A percentile compares a stretch with the other conserved stretches of the same genome.
Conservation (phyloP, 2,888 invertebrate species). For the Ganaspis brasiliensis region DNA sequence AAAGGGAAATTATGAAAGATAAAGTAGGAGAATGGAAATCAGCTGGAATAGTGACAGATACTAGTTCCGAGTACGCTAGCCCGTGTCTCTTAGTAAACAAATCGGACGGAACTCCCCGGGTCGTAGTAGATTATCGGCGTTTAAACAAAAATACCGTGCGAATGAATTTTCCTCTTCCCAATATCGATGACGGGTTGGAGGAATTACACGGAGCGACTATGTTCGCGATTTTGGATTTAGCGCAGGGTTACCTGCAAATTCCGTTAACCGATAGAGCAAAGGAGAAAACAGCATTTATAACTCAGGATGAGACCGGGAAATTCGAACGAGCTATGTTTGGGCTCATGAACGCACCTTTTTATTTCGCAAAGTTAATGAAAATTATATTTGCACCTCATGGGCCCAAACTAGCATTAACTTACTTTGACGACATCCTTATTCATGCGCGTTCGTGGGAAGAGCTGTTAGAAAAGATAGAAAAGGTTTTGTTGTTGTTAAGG, state of each 20-base stretch:
- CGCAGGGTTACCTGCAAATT: conserved; percentile 59
- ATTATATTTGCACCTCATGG: conserved; percentile 58
- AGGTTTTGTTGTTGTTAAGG: conserved; percentile 61
- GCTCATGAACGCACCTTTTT: conserved; percentile 65
- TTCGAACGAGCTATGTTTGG: conserved; percentile 68
- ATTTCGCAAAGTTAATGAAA: conserved; percentile 64
- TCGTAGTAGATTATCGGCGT: conserved; percentile 60
- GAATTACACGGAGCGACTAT: conserved; percentile 48
- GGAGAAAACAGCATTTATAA: conserved; percentile 60
- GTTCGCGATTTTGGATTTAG: conserved; percentile 49
- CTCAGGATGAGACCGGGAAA: conserved; percentile 63
- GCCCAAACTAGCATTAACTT: conserved; percentile 60
- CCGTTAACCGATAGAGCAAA: conserved; percentile 53
- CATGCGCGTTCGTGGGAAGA: conserved; percentile 60
- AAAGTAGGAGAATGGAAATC: conserved; percentile 45
- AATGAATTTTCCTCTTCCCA: conserved; percentile 58
- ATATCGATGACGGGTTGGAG: conserved; percentile 58
- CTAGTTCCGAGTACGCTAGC: conserved; percentile 50
- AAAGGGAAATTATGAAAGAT: conserved; percentile 56
- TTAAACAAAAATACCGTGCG: conserved; percentile 56
- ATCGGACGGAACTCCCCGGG: conserved; percentile 52
- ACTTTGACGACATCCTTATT: conserved; percentile 71
- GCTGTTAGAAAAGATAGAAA: conserved; percentile 60
- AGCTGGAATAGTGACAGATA: too few relatives aligned
- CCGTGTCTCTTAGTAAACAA: conserved; percentile 60